Evolutionary conservation across 2,888 invertebrate species (phyloP), one percentile per base, ranked within the genome.

Genomic region (Acleris laterana): DNA sequence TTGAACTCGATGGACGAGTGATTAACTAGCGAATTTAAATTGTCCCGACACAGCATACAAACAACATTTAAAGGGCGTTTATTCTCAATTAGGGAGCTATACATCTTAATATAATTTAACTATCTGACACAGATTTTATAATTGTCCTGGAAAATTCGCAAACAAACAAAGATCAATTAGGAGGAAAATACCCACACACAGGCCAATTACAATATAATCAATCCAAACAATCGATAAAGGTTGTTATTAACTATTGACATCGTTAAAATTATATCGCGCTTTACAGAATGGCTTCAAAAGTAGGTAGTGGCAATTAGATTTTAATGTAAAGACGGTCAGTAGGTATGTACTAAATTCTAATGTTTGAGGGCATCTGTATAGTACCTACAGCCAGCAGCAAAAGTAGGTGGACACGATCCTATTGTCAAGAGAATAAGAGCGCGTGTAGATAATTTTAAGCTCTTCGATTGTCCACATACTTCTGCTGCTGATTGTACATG

Each of bases 181-280:
- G 68, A 69, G 73, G 73, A 77, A 71, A 76, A 75, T 72, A 74
- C 75, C 71, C 74, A 69, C 58, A 32, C 61, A 64, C 67, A 70
- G 71, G 71, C 72, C 72, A 70, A 7, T 66, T 60, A 57, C 48
- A 58, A 52, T 66, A 69, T 67, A 69, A 69, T 63, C 70, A 38
- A 38, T 38, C 13, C 20, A 6, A 56, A 51, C 51, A 19, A 57
- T 56, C 51, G 57, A 66, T 62, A 66, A 57, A 52, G 38, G 11
- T 38, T 13, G 13, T 38, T 38, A 38, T 38, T 25, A 46, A 20
- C 44, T n/a, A 16, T 48, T 60, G 22, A 17, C 28, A 46, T 44
- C 44, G 50, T 46, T 61, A 32, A 22, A 25, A 56, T 46, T 56
- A 19, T 25, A 63, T 51, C 44, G 25, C 57, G 44, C 49, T 58